These are phyloP conservation scores for Neopelma chrysocephalum DNA, from an alignment of 2,797 vertebrate genomes.

Conservation along the genomic window DNA sequence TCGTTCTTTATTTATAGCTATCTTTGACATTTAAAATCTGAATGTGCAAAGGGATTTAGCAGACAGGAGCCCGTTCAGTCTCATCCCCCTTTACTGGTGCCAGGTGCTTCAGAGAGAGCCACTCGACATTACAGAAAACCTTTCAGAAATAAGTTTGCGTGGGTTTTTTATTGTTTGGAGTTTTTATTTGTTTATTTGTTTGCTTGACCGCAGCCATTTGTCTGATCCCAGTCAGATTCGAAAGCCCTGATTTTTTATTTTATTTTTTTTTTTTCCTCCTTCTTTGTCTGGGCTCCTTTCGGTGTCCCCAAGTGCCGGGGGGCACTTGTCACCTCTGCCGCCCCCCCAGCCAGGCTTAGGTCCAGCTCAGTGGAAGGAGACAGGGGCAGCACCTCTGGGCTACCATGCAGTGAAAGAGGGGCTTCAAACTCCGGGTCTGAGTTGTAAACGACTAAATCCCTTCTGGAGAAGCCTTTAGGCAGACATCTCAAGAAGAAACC, in stretches of 20 bases:
- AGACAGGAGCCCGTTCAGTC: neutral
- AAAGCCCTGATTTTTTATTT: neutral
- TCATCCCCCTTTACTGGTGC: fast-evolving
- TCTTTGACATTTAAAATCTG: neutral
- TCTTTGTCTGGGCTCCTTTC: neutral
- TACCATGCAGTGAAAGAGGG: neutral
- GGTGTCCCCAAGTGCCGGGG: neutral
- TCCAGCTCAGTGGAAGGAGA: neutral
- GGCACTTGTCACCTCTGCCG: neutral
- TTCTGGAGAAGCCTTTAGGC: conserved; percentile 16
- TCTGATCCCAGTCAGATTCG: neutral
- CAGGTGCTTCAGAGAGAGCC: neutral
- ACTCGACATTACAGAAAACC: neutral
- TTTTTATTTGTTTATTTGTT: neutral
- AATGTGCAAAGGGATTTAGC: neutral
- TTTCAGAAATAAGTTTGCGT: neutral
- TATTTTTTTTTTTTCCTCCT: neutral
- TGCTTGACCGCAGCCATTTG: neutral
- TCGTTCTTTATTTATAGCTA: neutral
- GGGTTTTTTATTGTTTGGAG: neutral
- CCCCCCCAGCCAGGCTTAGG: neutral
- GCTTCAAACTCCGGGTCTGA: neutral
- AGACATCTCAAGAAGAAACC: neutral
- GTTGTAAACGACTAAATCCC: neutral
- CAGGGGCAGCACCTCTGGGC: neutral